phyloP scores from a whole-genome alignment of 2,797 vertebrate genomes.

The Phalloptychus januarius region DNA sequence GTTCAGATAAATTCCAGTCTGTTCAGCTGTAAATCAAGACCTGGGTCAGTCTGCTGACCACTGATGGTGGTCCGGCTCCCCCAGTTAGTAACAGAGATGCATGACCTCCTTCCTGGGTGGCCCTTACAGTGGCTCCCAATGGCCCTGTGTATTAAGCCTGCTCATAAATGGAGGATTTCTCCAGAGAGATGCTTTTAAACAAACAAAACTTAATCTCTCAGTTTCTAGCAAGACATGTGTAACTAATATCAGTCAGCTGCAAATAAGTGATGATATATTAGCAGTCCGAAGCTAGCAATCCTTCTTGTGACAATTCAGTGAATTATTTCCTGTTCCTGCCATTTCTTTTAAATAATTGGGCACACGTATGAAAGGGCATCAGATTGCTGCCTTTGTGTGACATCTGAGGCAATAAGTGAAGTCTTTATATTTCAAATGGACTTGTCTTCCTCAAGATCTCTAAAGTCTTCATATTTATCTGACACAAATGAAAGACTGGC shows the following conservation, averaged over 20 bases:
- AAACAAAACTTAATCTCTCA: conserved; percentile 38
- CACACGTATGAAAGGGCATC: conserved; percentile 36
- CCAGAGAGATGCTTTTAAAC: conserved; percentile 32
- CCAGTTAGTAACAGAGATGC: conserved; percentile 49
- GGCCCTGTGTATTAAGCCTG: conserved; percentile 37
- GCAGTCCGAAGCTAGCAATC: conserved; percentile 12
- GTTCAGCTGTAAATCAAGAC: conserved; percentile 74
- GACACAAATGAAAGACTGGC: conserved; percentile 44
- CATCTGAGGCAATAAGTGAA: conserved; percentile 68
- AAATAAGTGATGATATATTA: conserved; percentile 16
- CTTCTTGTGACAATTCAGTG: conserved; percentile 19
- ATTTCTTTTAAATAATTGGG: conserved; percentile 39
- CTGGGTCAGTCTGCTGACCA: conserved; percentile 73
- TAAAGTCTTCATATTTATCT: conserved; percentile 46
- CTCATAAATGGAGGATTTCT: conserved; percentile 35
- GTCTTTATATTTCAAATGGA: conserved; percentile 45
- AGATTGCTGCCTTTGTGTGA: conserved; percentile 43
- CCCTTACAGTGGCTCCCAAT: conserved; percentile 62
- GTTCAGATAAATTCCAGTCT: conserved; percentile 67
- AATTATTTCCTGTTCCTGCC: not conserved
- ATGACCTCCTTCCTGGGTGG: conserved; percentile 76
- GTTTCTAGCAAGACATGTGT: conserved; percentile 18
- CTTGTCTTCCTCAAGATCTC: conserved; percentile 35
- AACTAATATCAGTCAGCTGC: conserved; percentile 10
- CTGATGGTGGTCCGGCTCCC: conserved; percentile 75